Base-by-base conservation (phyloP, 2,113 vertebrate genomes). In the Chroicocephalus ridibundus region DNA sequence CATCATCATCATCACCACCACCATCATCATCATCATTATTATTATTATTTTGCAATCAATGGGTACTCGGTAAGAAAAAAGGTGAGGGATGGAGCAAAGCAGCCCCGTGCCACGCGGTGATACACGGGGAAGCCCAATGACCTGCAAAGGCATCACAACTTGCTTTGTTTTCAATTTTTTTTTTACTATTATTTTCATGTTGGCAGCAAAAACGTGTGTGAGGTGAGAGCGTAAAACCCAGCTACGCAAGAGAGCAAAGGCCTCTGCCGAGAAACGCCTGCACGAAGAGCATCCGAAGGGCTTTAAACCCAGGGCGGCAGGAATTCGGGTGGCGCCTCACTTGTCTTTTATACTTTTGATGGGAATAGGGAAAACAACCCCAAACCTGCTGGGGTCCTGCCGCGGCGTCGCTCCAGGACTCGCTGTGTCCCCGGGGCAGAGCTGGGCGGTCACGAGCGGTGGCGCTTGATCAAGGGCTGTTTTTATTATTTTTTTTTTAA, bases 401-500 rank as follows among this genome's bases (percentile, higher is more conserved):
- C 32, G 7, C 19, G 4, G 47, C 4, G 20, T n/a, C 25, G 25
- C 38, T 47, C 40, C 27, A 14, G 72, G 58, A 11, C 42, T 15
- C 3, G 6, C 52, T 32, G 52, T 20, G 7, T 7, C 26, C 31
- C 25, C 9, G 1, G 60, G 51, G 54, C 77, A 26, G 55, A 40
- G 87, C 38, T 7, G 55, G 76, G 25, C 5, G 2, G 5, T 38
- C 58, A 2, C 44, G 21, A 11, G 25, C 21, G 4, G 18, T 51
- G 47, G 2, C 1, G 4, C 22, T 29, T 6, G 5, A 15, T 10
- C 9, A 4, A 22, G 20, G 25, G 5, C 19, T 22, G 3, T 5
- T 34, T 11, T 14, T 1, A 9, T 29, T 4, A 15, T 18, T 5
- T 36, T 21, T 11, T 51, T 46, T 61, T 19, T 7, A 1, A 9